Conservation (phyloP, 2,113 vertebrate genomes). For the Isurus oxyrinchus region DNA sequence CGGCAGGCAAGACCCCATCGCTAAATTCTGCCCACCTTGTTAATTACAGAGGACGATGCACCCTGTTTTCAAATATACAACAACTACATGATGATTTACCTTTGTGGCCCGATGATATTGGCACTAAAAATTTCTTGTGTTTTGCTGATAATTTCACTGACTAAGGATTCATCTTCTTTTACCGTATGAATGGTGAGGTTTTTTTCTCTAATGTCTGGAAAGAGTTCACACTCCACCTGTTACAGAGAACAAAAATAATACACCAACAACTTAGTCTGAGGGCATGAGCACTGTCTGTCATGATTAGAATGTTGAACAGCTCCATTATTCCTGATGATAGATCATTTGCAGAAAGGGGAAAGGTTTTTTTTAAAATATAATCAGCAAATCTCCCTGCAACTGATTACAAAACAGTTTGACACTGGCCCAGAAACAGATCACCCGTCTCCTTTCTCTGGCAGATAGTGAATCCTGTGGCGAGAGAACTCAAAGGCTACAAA, state of each 20-base stretch:
- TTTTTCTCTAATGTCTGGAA: constrained; percentile 57
- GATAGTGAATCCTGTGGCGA: neutral
- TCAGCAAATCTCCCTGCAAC: neutral
- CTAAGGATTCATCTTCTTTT: constrained; percentile 61
- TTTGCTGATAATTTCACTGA: constrained; percentile 60
- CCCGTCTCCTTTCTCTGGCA: neutral
- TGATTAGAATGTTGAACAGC: neutral
- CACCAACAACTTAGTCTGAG: neutral
- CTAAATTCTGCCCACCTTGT: neutral
- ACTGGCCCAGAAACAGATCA: neutral
- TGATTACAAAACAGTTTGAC: neutral
- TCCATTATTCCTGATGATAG: neutral
- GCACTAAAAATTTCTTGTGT: constrained; percentile 64
- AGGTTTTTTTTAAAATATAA: neutral
- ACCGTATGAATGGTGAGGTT: constrained; percentile 63
- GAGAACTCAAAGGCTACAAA: neutral
- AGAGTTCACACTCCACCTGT: constrained; percentile 77
- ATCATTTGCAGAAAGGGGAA: neutral
- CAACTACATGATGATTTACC: constrained; percentile 54
- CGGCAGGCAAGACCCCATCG: neutral
- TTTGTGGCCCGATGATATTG: constrained; percentile 72
- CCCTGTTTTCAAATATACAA: neutral
- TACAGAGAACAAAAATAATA: constrained; percentile 39
- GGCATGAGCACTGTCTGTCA: neutral
- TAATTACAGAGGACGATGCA: neutral